phyloP scores from a whole-genome alignment of 2,888 invertebrate species.

The Rhagonycha lutea region DNA sequence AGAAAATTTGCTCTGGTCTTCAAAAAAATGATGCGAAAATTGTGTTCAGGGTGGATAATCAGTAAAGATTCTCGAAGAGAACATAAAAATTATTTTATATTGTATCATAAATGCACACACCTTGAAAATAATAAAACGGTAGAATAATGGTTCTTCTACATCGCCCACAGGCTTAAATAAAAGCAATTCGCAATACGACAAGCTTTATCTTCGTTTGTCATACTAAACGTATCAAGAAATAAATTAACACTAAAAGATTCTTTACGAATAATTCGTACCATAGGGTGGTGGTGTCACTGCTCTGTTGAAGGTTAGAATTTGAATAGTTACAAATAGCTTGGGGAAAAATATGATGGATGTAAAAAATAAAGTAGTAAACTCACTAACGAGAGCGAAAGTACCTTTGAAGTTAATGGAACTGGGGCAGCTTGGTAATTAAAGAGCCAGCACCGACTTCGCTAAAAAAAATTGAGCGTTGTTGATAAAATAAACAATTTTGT shows the following conservation, averaged over 20 bases:
- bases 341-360: neutral
- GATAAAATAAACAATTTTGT: neutral
- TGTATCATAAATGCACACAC: constrained; percentile 17
- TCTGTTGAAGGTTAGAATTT: constrained; percentile 14
- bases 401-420: neutral
- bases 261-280: neutral
- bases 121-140: constrained; percentile 6
- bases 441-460: neutral
- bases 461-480: neutral
- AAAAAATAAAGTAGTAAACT: constrained; percentile 1
- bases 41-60: neutral
- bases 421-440: neutral
- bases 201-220: constrained; percentile 1
- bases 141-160: constrained; percentile 14
- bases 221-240: constrained; percentile 1
- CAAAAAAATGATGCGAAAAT: neutral
- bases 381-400: neutral
- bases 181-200: constrained; percentile 5
- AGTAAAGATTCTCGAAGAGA: neutral
- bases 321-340: neutral
- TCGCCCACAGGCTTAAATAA: constrained; percentile 16
- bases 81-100: constrained; percentile 6
- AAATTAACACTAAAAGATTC: neutral
- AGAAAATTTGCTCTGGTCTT: neutral
- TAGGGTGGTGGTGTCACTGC: constrained; percentile 6